Percentiles rank a stretch among this genome's conserved stretches.
Conservation (phyloP, 2,113 vertebrate species). For the Anarrhichthys ocellatus region DNA sequence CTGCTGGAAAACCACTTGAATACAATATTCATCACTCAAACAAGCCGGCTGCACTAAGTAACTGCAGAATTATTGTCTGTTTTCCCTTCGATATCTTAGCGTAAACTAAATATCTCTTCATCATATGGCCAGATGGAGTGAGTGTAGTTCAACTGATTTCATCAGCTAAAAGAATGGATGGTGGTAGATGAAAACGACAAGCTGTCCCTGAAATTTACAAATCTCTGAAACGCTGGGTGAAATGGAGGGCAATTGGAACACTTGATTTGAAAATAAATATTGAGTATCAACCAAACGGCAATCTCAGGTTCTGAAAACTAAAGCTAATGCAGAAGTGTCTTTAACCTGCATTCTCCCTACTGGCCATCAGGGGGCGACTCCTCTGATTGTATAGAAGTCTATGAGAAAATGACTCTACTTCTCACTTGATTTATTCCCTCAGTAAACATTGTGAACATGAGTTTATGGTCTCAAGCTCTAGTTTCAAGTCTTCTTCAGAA, state of each 20-base stretch:
- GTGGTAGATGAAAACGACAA: neutral
- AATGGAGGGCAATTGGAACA: neutral
- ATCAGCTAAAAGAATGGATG: too few relatives aligned
- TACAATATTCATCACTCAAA: conserved; percentile 43
- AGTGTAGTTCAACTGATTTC: neutral
- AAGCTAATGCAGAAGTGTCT: neutral
- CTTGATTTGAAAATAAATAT: conserved; percentile 7
- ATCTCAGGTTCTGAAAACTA: neutral
- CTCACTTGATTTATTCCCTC: neutral
- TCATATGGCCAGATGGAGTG: neutral
- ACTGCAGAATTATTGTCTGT: neutral
- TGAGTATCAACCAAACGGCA: neutral
- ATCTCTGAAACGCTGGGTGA: neutral
- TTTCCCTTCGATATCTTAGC: neutral
- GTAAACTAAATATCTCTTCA: neutral
- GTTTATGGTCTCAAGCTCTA: neutral
- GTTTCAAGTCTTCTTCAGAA: neutral
- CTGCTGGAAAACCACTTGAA: conserved; percentile 29
- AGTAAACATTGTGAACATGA: too few relatives aligned
- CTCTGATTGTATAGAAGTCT: neutral
- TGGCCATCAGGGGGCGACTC: neutral
- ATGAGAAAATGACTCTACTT: too few relatives aligned
- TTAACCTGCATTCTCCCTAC: neutral
- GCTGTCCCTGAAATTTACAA: neutral
- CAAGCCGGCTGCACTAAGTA: neutral